These are phyloP conservation scores for Ptilodon capucinus DNA, from an alignment of 2,888 invertebrate species.

Conservation along the genomic window DNA sequence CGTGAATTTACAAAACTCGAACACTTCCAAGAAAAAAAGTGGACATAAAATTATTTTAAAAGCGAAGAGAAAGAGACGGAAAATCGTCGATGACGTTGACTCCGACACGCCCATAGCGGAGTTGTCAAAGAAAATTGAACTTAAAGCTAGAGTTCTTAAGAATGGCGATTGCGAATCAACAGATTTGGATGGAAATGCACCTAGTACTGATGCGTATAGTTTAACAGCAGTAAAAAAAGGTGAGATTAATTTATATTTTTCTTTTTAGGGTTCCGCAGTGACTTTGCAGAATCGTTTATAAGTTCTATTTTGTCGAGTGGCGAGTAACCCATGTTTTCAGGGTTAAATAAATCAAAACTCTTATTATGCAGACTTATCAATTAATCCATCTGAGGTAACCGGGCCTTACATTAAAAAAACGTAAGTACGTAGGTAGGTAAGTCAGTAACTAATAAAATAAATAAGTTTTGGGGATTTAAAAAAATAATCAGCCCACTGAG, in stretches of 20 bases:
- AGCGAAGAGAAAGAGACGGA: conserved; percentile 10
- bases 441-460: no score
- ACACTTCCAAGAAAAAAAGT: conserved; percentile 20
- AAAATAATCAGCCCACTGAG: no score
- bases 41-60: conserved; percentile 17
- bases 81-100: conserved; percentile 31
- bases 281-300: no score
- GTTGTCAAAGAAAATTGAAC: conserved; percentile 25
- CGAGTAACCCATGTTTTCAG: background rate
- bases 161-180: background rate
- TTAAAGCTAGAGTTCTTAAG: background rate
- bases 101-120: conserved; percentile 49
- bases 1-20: conserved; percentile 2
- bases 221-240: background rate
- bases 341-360: no score
- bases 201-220: background rate
- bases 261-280: no score
- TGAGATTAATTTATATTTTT: background rate
- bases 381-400: no score
- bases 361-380: no score
- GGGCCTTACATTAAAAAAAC: no score
- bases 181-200: background rate
- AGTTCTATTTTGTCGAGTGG: no score
- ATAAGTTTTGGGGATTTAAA: no score
- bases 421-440: no score